Conservation (phyloP, 1,140 invertebrate species). For the Arctopsyche grandis region DNA sequence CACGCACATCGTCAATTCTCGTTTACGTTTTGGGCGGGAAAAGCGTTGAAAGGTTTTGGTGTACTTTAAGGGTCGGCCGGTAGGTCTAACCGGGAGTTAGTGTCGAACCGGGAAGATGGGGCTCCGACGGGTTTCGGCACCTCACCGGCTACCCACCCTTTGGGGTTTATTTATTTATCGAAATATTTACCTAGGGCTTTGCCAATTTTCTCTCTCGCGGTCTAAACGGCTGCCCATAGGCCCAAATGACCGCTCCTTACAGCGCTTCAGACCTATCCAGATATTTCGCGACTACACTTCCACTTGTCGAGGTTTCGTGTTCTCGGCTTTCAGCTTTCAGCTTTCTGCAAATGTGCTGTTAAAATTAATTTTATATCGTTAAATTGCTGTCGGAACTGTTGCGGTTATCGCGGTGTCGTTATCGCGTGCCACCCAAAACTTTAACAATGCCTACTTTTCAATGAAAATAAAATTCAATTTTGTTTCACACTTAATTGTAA, state of each 20-base stretch:
- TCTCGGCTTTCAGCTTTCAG: background rate
- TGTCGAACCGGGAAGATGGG: background rate
- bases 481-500: no score
- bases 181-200: constrained; percentile 32
- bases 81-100: constrained; percentile 18
- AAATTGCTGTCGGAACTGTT: no score
- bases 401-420: no score
- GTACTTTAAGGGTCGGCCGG: constrained; percentile 7
- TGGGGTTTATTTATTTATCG: constrained; percentile 35
- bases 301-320: background rate
- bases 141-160: constrained; percentile 9
- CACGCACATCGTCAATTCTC: constrained; percentile 14
- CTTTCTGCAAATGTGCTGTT: background rate
- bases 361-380: constrained; percentile 13
- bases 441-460: no score
- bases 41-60: constrained; percentile 22
- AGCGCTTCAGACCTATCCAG: background rate
- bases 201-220: constrained; percentile 20
- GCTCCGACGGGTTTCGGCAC: background rate
- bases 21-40: background rate
- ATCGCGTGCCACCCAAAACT: no score
- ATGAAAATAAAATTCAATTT: background rate
- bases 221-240: background rate
- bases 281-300: background rate
- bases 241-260: background rate